Conservation (phyloP, 2,797 vertebrate species). For the Clarias platycephalus region DNA sequence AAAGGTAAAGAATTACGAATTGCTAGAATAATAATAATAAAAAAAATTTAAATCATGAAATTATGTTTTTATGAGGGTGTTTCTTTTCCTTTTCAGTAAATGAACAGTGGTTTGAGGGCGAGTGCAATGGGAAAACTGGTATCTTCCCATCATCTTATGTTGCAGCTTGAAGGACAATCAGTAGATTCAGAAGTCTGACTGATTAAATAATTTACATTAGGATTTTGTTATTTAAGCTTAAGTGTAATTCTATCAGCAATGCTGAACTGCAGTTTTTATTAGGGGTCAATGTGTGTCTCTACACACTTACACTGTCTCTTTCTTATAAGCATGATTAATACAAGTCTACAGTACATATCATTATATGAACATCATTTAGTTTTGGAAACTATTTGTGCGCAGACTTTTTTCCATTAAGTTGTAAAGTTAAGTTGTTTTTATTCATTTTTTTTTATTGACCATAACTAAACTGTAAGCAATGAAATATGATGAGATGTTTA, state of each 20-base stretch:
- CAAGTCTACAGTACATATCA: neutral
- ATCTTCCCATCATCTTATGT: slow-evolving; percentile 91
- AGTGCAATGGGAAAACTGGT: slow-evolving; percentile 82
- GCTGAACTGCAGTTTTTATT: neutral
- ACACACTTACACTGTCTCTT: neutral
- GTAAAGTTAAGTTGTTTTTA: neutral
- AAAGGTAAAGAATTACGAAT: slow-evolving; percentile 68
- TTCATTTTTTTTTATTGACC: neutral
- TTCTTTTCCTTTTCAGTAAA: slow-evolving; percentile 77
- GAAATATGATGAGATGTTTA: neutral
- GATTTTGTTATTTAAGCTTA: neutral
- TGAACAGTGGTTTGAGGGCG: slow-evolving; percentile 91
- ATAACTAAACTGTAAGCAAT: neutral
- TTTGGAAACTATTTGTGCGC: neutral
- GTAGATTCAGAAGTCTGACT: slow-evolving; percentile 17
- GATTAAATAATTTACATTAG: neutral
- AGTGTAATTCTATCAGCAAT: neutral
- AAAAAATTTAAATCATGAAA: neutral
- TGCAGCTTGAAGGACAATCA: slow-evolving; percentile 57
- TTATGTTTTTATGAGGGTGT: neutral
- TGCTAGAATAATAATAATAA: neutral
- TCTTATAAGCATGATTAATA: neutral
- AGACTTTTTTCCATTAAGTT: neutral
- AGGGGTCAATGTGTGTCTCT: neutral
- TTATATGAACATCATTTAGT: neutral